These are phyloP conservation scores for Rana temporaria DNA, from an alignment of 2,113 vertebrate species.

Conservation along the genomic window DNA sequence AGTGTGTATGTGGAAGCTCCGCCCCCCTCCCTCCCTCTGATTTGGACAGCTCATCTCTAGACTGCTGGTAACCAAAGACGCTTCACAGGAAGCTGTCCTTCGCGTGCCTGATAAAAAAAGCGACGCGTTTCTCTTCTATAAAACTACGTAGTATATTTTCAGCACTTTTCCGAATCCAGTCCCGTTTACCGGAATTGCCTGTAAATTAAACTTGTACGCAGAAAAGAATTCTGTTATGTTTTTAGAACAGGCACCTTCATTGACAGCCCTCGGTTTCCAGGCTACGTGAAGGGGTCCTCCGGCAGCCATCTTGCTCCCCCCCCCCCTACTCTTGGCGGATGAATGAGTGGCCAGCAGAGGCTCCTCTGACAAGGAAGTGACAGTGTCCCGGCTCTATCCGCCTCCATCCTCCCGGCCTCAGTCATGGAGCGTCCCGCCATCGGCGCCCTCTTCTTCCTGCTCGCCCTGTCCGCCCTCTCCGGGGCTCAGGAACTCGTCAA, in stretches of 20 bases:
- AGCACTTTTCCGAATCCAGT: no score
- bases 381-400: not conserved
- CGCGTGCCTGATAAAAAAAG: no score
- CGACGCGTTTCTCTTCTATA: no score
- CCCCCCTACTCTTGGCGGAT: conserved; percentile 62
- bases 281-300: conserved; percentile 53
- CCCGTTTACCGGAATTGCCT: no score
- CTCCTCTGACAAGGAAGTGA: not conserved
- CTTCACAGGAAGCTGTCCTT: not conserved
- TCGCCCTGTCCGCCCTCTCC: conserved; percentile 53
- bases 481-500: conserved; percentile 73
- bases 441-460: conserved; percentile 64
- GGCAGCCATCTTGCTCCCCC: conserved; percentile 38
- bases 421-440: conserved; percentile 68
- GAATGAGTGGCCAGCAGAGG: conserved; percentile 55
- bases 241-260: not conserved
- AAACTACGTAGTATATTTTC: no score
- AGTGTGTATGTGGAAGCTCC: not conserved
- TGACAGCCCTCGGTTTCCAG: conserved; percentile 5
- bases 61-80: conserved; percentile 31
- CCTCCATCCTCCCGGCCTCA: not conserved
- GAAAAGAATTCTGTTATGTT: no score
- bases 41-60: conserved; percentile 28
- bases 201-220: no score
- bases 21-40: not conserved